Evolutionary conservation across 1,140 invertebrate genomes (phyloP).

Genomic region (Drosophila subpulchrella): DNA sequence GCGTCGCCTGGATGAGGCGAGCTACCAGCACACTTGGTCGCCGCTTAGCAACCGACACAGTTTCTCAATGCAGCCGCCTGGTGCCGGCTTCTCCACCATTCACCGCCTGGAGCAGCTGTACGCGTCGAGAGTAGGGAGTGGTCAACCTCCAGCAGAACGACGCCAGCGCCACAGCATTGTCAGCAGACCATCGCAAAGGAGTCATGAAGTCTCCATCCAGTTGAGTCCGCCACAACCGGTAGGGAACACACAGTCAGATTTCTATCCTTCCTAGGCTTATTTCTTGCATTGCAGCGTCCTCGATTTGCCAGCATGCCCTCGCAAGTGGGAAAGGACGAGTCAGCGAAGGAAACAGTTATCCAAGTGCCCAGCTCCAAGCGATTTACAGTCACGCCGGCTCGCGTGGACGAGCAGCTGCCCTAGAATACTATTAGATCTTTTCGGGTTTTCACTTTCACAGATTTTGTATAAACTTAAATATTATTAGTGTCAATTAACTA

Average conservation of each 20-base stretch:
- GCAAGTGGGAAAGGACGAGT: conserved; percentile 10
- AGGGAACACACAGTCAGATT: background rate
- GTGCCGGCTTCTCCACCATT: conserved; percentile 52
- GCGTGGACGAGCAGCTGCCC: conserved; percentile 34
- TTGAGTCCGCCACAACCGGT: conserved; percentile 31
- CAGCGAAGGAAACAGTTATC: conserved; percentile 4
- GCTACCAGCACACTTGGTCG: conserved; percentile 80
- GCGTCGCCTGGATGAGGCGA: conserved; percentile 58
- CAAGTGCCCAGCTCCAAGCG: conserved; percentile 32
- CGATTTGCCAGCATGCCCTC: conserved; percentile 69
- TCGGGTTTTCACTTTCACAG: background rate
- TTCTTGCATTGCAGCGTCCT: conserved; percentile 42
- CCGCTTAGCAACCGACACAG: conserved; percentile 62
- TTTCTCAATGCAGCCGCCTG: conserved; percentile 41
- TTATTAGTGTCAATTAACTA: background rate
- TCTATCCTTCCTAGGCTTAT: background rate
- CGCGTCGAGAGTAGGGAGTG: conserved; percentile 33
- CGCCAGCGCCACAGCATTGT: conserved; percentile 40
- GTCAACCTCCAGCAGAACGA: background rate
- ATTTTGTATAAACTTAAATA: background rate
- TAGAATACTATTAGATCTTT: background rate
- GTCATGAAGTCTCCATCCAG: conserved; percentile 27
- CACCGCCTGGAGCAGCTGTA: conserved; percentile 73
- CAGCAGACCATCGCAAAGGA: conserved; percentile 38
- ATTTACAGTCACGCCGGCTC: conserved; percentile 67